A percentile compares a stretch with the other conserved stretches of the same genome.
Conservation (phyloP, 2,113 vertebrate species). For the Actenoides lindsayi region DNA sequence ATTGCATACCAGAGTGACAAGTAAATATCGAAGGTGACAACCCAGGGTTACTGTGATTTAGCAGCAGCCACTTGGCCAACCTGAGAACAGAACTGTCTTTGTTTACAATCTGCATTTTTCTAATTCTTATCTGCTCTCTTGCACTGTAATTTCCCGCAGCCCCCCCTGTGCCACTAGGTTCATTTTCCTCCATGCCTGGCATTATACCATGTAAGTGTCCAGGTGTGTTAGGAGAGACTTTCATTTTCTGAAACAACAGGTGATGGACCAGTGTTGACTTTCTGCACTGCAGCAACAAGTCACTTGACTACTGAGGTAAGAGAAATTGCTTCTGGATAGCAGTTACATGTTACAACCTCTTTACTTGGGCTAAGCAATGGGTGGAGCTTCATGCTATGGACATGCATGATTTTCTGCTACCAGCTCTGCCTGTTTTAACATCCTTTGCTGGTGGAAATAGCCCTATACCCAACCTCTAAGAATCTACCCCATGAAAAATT, state of each 20-base stretch:
- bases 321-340: neutral
- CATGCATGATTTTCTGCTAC: neutral
- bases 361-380: neutral
- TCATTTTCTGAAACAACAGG: slow-evolving; percentile 6
- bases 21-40: slow-evolving; percentile 45
- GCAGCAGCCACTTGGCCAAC: slow-evolving; percentile 1
- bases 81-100: slow-evolving; percentile 39
- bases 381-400: neutral
- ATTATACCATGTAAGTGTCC: neutral
- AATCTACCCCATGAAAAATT: neutral
- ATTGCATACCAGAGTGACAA: slow-evolving; percentile 43
- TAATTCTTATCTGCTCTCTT: slow-evolving; percentile 32
- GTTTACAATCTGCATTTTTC: slow-evolving; percentile 55
- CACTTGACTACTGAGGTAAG: neutral
- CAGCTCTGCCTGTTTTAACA: neutral
- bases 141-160: neutral
- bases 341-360: neutral
- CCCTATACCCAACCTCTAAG: neutral
- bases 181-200: neutral
- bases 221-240: neutral
- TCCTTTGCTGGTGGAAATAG: neutral
- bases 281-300: neutral
- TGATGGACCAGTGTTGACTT: neutral
- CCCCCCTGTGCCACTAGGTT: neutral
- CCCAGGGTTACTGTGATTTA: neutral